Conservation (phyloP, 2,113 vertebrate genomes). For the Dasyprocta punctata region DNA sequence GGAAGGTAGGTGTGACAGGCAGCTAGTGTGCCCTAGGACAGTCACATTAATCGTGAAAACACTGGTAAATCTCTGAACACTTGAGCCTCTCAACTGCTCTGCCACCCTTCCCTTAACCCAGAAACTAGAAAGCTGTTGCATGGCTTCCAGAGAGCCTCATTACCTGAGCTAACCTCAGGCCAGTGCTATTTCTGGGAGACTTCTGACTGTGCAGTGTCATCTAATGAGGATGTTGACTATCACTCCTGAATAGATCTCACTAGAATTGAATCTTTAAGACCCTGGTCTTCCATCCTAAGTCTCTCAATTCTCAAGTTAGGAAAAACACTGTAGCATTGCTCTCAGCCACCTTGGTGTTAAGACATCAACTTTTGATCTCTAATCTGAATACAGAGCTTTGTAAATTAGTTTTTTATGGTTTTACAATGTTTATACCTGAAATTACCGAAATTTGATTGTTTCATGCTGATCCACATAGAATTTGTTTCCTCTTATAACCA, state of each 20-base stretch:
- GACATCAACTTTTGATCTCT: background rate
- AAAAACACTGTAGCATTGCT: background rate
- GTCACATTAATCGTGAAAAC: background rate
- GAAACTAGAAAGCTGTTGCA: background rate
- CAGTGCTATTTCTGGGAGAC: background rate
- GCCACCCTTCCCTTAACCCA: background rate
- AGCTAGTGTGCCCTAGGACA: background rate
- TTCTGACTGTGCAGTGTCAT: background rate
- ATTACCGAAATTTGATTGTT: background rate
- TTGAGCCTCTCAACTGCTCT: background rate
- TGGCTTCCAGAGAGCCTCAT: background rate
- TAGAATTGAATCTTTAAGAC: background rate
- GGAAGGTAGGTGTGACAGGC: background rate
- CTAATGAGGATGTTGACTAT: background rate
- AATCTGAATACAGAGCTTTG: background rate
- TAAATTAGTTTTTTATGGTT: background rate
- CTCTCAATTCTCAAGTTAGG: background rate
- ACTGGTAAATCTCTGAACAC: background rate
- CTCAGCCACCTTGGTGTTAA: background rate
- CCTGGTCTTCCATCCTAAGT: background rate
- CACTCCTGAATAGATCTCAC: background rate
- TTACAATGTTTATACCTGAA: background rate
- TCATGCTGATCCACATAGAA: background rate
- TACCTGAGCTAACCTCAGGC: background rate
- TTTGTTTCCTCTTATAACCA: background rate